These are phyloP conservation scores for Psix sp. DNA, from an alignment of 1,140 invertebrate species.

Conservation along the genomic window DNA sequence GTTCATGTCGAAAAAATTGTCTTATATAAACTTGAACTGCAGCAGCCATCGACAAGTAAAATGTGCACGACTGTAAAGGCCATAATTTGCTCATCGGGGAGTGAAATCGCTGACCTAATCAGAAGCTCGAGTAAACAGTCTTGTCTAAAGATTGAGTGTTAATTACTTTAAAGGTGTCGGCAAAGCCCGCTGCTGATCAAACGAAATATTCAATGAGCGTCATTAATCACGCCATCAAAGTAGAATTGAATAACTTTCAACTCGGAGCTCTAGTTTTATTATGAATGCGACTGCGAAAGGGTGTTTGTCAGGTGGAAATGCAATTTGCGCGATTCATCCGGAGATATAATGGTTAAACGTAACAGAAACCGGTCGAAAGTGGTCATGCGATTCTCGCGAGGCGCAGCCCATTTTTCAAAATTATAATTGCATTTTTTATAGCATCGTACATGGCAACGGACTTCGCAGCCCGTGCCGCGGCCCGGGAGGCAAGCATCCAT, in stretches of 20 bases:
- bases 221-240: constrained; percentile 25
- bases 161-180: constrained; percentile 17
- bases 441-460: constrained; percentile 55
- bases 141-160: constrained; percentile 7
- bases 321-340: constrained; percentile 15
- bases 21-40: no score
- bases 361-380: constrained; percentile 56
- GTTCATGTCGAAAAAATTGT: no score
- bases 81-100: neutral
- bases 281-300: constrained; percentile 6
- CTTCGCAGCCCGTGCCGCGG: constrained; percentile 40
- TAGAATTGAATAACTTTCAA: constrained; percentile 22
- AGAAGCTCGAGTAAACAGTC: constrained; percentile 7
- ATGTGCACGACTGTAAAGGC: no score
- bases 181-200: constrained; percentile 15
- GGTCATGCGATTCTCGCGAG: constrained; percentile 46
- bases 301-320: constrained; percentile 9
- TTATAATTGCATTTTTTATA: constrained; percentile 76
- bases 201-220: constrained; percentile 14
- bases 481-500: constrained; percentile 74
- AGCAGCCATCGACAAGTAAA: no score
- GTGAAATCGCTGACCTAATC: constrained; percentile 1
- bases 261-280: neutral
- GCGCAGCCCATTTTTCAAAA: constrained; percentile 74
- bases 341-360: constrained; percentile 49